Evolutionary conservation across 2,113 vertebrate genomes (phyloP).

Genomic region (Antennarius striatus): DNA sequence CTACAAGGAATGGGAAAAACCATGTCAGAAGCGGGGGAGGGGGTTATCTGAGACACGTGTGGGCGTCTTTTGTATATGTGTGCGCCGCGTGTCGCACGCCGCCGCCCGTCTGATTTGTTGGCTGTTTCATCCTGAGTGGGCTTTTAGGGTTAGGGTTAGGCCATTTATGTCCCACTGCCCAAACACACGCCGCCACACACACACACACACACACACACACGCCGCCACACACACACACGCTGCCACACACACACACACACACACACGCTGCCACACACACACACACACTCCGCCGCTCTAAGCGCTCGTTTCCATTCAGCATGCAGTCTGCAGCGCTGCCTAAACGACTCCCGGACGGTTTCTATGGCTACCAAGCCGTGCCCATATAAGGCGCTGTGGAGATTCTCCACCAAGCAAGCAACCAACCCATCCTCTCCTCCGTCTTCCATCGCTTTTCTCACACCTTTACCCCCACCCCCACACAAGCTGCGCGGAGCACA

Average conservation of each 20-base stretch:
- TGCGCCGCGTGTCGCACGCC: constrained; percentile 27
- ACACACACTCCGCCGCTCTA: constrained; percentile 60
- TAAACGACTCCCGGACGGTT: constrained; percentile 76
- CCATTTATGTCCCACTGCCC: constrained; percentile 74
- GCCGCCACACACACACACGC: too few relatives aligned
- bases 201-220: constrained; percentile 25
- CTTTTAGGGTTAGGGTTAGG: too few relatives aligned
- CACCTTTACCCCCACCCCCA: constrained; percentile 60
- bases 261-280: background rate
- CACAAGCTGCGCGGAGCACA: constrained; percentile 52
- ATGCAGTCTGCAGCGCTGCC: constrained; percentile 80
- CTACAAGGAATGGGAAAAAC: background rate
- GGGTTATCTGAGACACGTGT: constrained; percentile 30
- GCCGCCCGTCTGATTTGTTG: constrained; percentile 72
- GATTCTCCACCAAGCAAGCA: constrained; percentile 47
- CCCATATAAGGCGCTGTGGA: constrained; percentile 71
- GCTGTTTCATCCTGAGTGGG: constrained; percentile 74
- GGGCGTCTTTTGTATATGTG: constrained; percentile 30
- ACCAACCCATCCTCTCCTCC: constrained; percentile 52
- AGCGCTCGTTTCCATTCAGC: constrained; percentile 92
- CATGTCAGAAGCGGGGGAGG: background rate
- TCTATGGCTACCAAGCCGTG: constrained; percentile 73
- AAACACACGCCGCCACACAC: constrained; percentile 72
- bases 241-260: constrained; percentile 51
- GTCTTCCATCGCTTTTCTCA: constrained; percentile 47